Evolutionary conservation across 1,140 invertebrate species (phyloP).

Genomic region (Drosophila kohkoa): DNA sequence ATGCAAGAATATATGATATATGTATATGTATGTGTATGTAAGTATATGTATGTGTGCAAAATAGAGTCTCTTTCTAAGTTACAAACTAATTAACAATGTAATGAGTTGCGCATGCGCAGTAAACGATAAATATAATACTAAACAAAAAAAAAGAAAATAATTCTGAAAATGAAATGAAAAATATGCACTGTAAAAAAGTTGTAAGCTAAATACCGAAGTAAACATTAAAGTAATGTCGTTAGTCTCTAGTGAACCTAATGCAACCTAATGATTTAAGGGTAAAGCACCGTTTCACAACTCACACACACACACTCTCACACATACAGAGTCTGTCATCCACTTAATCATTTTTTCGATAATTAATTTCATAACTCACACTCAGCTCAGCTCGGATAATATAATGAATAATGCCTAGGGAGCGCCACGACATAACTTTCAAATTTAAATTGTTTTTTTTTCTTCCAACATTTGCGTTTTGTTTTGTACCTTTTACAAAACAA

Average conservation of each 20-base stretch:
- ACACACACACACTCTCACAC: background rate
- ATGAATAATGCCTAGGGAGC: constrained; percentile 22
- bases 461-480: constrained; percentile 8
- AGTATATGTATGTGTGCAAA: constrained; percentile 55
- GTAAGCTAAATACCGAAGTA: constrained; percentile 63
- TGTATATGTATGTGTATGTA: constrained; percentile 40
- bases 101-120: constrained; percentile 42
- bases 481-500: background rate
- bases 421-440: constrained; percentile 17
- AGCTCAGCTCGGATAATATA: constrained; percentile 15
- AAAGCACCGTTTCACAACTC: constrained; percentile 30
- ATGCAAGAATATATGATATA: constrained; percentile 17
- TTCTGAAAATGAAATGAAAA: constrained; percentile 22
- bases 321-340: background rate
- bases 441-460: constrained; percentile 2
- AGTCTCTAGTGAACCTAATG: constrained; percentile 49
- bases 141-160: constrained; percentile 7
- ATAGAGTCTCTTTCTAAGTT: constrained; percentile 45
- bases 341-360: constrained; percentile 6
- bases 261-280: constrained; percentile 34
- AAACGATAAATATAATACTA: constrained; percentile 23
- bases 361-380: constrained; percentile 25
- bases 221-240: constrained; percentile 46
- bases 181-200: constrained; percentile 72
- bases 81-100: constrained; percentile 16